Evolutionary conservation across 2,888 invertebrate genomes (phyloP).

Genomic region (Hyalella azteca): DNA sequence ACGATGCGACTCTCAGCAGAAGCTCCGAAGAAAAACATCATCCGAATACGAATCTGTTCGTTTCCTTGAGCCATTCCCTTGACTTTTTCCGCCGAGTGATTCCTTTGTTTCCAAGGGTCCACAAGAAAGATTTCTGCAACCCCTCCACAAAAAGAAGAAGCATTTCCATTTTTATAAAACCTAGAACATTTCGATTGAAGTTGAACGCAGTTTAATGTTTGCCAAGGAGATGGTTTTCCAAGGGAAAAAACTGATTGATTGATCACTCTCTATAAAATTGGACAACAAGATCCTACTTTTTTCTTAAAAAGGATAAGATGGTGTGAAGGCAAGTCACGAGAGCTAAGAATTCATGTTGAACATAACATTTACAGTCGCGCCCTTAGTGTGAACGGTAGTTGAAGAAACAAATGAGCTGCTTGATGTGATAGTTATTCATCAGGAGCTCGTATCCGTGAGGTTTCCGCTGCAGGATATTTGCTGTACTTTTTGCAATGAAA

Average conservation of each 20-base stretch:
- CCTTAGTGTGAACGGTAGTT: too few relatives aligned
- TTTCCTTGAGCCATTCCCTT: constrained; percentile 36
- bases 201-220: constrained; percentile 37
- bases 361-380: too few relatives aligned
- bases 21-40: constrained; percentile 22
- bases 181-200: constrained; percentile 34
- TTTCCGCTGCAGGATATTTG: too few relatives aligned
- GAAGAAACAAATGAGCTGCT: too few relatives aligned
- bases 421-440: too few relatives aligned
- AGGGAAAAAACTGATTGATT: constrained; percentile 37
- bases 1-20: constrained; percentile 6
- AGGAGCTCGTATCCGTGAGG: too few relatives aligned
- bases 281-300: constrained; percentile 27
- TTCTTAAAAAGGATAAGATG: too few relatives aligned
- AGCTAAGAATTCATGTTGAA: too few relatives aligned
- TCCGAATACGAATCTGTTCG: constrained; percentile 36
- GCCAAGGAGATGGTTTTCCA: constrained; percentile 13
- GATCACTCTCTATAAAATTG: constrained; percentile 35
- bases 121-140: constrained; percentile 27
- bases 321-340: too few relatives aligned
- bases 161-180: constrained; percentile 37
- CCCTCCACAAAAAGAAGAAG: constrained; percentile 11
- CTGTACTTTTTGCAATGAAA: too few relatives aligned
- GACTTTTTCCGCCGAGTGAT: constrained; percentile 31
- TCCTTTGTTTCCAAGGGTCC: constrained; percentile 37